Base-by-base conservation (phyloP, 1,140 invertebrate genomes). In the Drosophila repleta region DNA sequence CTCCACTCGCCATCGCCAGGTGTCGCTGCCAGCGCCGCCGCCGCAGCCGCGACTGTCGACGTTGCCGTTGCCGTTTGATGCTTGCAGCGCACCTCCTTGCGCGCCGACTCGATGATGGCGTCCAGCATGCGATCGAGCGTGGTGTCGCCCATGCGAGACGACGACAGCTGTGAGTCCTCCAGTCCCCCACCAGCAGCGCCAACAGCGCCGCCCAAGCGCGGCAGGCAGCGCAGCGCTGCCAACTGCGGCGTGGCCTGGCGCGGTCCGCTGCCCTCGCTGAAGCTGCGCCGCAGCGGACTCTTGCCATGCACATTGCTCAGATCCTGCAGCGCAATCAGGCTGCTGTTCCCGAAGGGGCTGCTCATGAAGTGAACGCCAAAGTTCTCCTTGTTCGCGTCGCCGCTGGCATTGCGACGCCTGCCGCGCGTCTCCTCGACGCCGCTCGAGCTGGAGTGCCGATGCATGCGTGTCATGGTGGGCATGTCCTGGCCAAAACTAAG, bases 81-180 rank as follows among this genome's bases (percentile, higher is more conserved):
- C 52, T 77, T 77, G 51, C 78, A 85, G 6, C 70, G 61, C 21
- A 85, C 83, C 45, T 91, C 90, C 62, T 91, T 91, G 3, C 83
- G 57, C 1, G 91, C 90, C 49, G 90, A 91, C 29, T 91, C 90
- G 5, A 91, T 90, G 11, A 91, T 91, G 24, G 91, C 91, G 51
- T 91, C 91, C 43, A 91, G 66, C 91, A 91, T 91, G 29, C 90
- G 79, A 58, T 91, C 91, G 41, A 91, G 45, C 4, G 90, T 91
- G 35, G 84, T 91, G 43, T 91, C 91, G 4, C 90, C 90, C 80
- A 91, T 90, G 15, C 88, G 77, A n/a, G 90, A 90, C 2, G 91
- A 91, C 0, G 85, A 90, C n/a, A 88, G 63, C 6, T 91, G 76
- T 0, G 89, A 90, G 1, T 90, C 85, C 55, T 91, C 90, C 0